Percentiles rank a stretch among this genome's conserved stretches.
phyloP scores from a whole-genome alignment of 2,113 vertebrate genomes.

The Cyanistes caeruleus region DNA sequence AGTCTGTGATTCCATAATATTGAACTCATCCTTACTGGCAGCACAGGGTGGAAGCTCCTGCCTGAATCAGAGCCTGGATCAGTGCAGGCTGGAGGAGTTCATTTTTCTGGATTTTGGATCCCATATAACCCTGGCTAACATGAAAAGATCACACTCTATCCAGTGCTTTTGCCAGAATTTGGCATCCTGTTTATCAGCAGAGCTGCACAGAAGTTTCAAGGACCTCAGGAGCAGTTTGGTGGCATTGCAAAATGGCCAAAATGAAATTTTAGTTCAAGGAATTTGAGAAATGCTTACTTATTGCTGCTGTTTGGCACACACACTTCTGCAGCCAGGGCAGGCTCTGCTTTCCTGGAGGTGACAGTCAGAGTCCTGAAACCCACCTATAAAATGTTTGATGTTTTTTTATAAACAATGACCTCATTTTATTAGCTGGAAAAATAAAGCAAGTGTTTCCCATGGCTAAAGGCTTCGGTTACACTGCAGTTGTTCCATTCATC shows the following conservation, averaged over 20 bases:
- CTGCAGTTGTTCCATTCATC: slow-evolving; percentile 44
- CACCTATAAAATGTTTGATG: neutral
- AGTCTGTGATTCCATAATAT: accelerated
- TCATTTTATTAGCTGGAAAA: neutral
- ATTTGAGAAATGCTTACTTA: neutral
- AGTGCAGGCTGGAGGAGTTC: neutral
- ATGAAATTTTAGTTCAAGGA: neutral
- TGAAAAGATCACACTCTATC: neutral
- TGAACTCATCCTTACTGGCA: neutral
- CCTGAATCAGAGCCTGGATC: accelerated
- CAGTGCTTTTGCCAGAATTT: neutral
- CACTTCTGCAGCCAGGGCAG: neutral
- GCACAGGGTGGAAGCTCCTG: neutral
- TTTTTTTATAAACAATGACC: slow-evolving; percentile 28
- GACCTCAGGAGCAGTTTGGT: neutral
- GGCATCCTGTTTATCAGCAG: neutral
- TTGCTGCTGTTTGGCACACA: neutral
- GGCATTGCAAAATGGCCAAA: neutral
- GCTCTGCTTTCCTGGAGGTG: neutral
- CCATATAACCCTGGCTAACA: accelerated
- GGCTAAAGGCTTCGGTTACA: slow-evolving; percentile 26
- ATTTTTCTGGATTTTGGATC: neutral
- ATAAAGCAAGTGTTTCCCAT: neutral
- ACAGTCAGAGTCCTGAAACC: neutral
- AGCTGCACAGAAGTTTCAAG: accelerated